Conservation (phyloP, 2,113 vertebrate genomes). For the Dissostichus mawsoni region DNA sequence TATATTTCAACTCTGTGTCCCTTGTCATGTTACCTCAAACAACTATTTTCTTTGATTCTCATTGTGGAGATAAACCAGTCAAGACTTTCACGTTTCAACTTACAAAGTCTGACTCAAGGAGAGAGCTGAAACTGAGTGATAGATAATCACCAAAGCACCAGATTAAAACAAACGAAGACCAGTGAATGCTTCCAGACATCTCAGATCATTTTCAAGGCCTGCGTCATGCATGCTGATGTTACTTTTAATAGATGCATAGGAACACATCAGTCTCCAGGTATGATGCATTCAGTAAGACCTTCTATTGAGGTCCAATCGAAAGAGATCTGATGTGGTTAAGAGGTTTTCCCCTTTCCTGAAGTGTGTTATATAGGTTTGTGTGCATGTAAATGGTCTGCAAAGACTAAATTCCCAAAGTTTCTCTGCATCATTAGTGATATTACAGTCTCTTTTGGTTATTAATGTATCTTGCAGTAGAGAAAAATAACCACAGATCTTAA, state of each 20-base stretch:
- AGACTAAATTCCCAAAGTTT: too few species aligned
- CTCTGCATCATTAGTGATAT: too few species aligned
- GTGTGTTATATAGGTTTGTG: too few species aligned
- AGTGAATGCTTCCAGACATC: slow-evolving; percentile 54
- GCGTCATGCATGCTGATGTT: not conserved
- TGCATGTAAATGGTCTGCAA: too few species aligned
- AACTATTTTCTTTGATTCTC: slow-evolving; percentile 31
- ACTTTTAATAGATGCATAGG: not conserved
- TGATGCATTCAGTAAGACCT: too few species aligned
- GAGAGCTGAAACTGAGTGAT: slow-evolving; percentile 20
- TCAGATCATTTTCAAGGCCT: slow-evolving; percentile 6
- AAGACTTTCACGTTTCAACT: slow-evolving; percentile 18
- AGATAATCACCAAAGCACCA: slow-evolving; percentile 36
- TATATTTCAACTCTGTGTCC: too few species aligned
- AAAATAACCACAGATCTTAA: not conserved
- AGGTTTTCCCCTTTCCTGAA: too few species aligned
- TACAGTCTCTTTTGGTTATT: too few species aligned
- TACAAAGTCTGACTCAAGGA: slow-evolving; percentile 33
- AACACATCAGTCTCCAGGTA: not conserved
- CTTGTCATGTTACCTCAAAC: not conserved
- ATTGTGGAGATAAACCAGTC: slow-evolving; percentile 27
- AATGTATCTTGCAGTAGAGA: too few species aligned
- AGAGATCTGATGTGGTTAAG: too few species aligned
- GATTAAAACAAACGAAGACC: slow-evolving; percentile 54
- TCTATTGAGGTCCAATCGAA: too few species aligned